Conservation (phyloP, 2,888 invertebrate genomes). For the Rhynchonema sp. region DNA sequence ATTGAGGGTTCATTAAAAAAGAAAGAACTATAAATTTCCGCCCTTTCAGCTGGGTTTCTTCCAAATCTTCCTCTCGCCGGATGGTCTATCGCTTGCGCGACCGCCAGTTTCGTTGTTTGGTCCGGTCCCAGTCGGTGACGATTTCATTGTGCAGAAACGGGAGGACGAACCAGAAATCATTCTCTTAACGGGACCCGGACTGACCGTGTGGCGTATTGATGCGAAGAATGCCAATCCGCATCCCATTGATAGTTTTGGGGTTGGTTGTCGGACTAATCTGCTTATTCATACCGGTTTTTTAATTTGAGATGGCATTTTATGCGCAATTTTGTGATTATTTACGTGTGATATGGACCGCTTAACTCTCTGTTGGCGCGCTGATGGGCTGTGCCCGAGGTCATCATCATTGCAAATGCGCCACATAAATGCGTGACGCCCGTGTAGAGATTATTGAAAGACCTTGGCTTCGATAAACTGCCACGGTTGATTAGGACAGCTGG, state of each 20-base stretch:
- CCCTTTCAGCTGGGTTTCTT: conserved; percentile 16
- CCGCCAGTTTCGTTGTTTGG: conserved; percentile 13
- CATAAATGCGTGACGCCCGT: too few species aligned
- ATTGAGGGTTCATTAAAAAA: neutral
- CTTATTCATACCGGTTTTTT: too few species aligned
- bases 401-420: too few species aligned
- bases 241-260: neutral
- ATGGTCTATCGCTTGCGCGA: conserved; percentile 17
- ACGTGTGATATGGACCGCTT: too few species aligned
- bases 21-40: neutral
- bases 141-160: conserved; percentile 1
- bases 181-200: conserved; percentile 17
- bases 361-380: too few species aligned
- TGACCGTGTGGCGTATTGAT: conserved; percentile 13
- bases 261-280: too few species aligned
- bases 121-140: conserved; percentile 3
- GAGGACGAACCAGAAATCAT: conserved; percentile 1
- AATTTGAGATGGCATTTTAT: too few species aligned
- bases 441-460: too few species aligned
- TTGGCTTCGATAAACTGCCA: too few species aligned
- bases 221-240: conserved; percentile 9
- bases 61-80: conserved; percentile 17
- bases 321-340: too few species aligned
- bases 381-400: too few species aligned
- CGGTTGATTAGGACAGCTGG: too few species aligned